phyloP scores from a whole-genome alignment of 2,113 vertebrate species.

The Cryptoleucopteryx plumbea region DNA sequence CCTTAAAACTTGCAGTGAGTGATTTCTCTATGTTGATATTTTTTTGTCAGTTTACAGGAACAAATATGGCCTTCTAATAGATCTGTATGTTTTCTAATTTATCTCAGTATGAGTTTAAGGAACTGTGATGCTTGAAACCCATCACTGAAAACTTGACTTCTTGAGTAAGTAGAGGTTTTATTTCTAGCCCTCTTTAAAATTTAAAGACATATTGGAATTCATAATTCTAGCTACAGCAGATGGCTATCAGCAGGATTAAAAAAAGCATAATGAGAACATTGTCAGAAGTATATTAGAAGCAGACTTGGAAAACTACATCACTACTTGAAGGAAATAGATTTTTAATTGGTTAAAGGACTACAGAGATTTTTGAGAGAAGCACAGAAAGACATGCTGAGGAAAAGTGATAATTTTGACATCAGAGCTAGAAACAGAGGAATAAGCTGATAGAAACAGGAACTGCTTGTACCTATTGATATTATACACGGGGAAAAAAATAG shows the following conservation, averaged over 20 bases:
- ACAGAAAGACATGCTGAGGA: background rate
- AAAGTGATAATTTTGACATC: background rate
- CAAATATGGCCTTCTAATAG: background rate
- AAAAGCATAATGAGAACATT: background rate
- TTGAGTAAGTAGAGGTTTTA: background rate
- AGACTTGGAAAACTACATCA: background rate
- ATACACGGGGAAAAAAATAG: background rate
- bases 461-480: background rate
- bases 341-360: background rate
- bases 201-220: background rate
- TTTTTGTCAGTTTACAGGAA: background rate
- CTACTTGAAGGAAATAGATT: slow-evolving; percentile 4
- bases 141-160: background rate
- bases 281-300: background rate
- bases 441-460: background rate
- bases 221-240: background rate
- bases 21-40: background rate
- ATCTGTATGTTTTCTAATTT: background rate
- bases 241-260: background rate
- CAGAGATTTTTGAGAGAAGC: background rate
- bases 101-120: background rate
- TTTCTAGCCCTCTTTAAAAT: background rate
- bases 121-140: background rate
- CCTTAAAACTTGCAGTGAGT: background rate
- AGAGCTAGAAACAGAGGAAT: background rate